Conservation (phyloP, 2,888 invertebrate genomes). For the Pristionchus fissidentatus region DNA sequence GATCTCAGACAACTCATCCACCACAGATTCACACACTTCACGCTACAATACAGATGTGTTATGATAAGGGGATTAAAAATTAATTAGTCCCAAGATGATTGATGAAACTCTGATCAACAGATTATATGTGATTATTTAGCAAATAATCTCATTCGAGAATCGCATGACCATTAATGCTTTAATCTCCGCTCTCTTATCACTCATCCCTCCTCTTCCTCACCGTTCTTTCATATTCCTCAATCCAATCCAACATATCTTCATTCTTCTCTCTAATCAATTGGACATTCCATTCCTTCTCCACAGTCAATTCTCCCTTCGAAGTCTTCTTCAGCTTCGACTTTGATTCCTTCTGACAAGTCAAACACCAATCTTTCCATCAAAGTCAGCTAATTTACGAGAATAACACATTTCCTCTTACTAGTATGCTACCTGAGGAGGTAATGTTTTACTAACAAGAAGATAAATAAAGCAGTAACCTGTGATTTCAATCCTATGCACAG, state of each 20-base stretch:
- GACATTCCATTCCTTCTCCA: conserved; percentile 39
- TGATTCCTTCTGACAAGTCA: background rate
- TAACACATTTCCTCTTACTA: background rate
- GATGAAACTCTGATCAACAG: background rate
- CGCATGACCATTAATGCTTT: too few relatives aligned
- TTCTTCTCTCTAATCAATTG: conserved; percentile 12
- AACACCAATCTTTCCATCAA: background rate
- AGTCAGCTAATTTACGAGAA: background rate
- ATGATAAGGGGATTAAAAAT: background rate
- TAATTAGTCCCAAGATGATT: background rate
- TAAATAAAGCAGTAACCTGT: too few relatives aligned
- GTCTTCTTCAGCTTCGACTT: conserved; percentile 2
- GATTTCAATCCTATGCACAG: too few relatives aligned
- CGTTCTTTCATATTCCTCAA: conserved; percentile 31
- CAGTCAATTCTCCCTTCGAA: background rate
- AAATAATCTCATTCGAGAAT: background rate
- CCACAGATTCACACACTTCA: conserved; percentile 44
- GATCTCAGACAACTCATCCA: conserved; percentile 59
- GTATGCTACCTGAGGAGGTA: too few relatives aligned
- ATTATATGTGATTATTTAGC: background rate
- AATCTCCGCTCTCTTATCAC: background rate
- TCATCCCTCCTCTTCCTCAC: background rate
- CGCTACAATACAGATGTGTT: background rate
- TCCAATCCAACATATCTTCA: conserved; percentile 25
- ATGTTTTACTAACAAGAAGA: too few relatives aligned